phyloP scores from a whole-genome alignment of 2,888 invertebrate genomes.

The Brachycybe producta region DNA sequence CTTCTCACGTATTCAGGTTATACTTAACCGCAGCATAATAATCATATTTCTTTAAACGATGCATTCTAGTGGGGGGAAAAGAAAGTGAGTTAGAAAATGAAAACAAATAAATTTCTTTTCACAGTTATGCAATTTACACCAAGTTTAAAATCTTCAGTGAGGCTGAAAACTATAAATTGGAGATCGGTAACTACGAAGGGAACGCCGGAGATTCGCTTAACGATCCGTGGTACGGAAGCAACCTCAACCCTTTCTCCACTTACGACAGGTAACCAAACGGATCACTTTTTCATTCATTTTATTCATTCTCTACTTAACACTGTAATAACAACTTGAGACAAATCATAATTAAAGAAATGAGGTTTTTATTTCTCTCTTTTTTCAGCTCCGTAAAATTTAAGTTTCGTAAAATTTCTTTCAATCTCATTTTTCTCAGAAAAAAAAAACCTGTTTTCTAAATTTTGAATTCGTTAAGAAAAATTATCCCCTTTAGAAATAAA shows the following conservation, averaged over 20 bases:
- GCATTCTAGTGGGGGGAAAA: too few species aligned
- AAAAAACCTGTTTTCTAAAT: too few species aligned
- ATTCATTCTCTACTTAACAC: not conserved
- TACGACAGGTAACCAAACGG: slow-evolving; percentile 74
- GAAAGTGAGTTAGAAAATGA: too few species aligned
- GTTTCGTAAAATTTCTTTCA: too few species aligned
- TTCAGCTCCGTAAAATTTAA: not conserved
- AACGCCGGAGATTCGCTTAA: slow-evolving; percentile 82
- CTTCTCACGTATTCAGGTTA: too few species aligned
- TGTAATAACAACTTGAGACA: not conserved
- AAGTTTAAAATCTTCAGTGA: slow-evolving; percentile 87
- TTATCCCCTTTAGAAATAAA: too few species aligned
- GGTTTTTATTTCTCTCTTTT: not conserved
- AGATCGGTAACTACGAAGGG: slow-evolving; percentile 83
- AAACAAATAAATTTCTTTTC: slow-evolving; percentile 21
- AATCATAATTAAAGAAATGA: not conserved
- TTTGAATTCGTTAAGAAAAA: too few species aligned
- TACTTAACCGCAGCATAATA: too few species aligned
- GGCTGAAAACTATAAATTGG: slow-evolving; percentile 78
- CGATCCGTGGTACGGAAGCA: slow-evolving; percentile 87
- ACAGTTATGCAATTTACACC: slow-evolving; percentile 74
- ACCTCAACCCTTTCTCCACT: slow-evolving; percentile 84
- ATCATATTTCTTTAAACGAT: too few species aligned
- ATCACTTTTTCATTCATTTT: not conserved
- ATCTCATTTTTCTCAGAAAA: too few species aligned